A percentile compares a stretch with the other conserved stretches of the same genome.
These are phyloP conservation scores for Caenorhabditis afra DNA, from an alignment of 2,888 invertebrate genomes.

Conservation along the genomic window DNA sequence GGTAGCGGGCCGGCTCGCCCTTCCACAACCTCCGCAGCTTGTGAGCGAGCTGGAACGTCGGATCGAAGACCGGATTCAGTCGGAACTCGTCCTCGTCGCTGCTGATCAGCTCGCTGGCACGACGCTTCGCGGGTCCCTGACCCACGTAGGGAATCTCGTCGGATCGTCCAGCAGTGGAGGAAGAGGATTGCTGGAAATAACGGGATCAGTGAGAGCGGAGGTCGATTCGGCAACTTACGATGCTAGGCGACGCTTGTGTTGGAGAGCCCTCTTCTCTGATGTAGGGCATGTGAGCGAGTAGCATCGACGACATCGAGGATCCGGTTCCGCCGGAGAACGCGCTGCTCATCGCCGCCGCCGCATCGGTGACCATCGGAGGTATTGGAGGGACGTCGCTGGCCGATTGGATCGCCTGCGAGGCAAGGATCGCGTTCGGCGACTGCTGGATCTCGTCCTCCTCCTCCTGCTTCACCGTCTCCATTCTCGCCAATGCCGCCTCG, in stretches of 20 bases:
- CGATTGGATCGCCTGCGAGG: slow-evolving; percentile 19
- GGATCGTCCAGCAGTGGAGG: no score
- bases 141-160: no score
- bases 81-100: slow-evolving; percentile 1
- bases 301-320: no score
- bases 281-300: no score
- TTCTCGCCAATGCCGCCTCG: slow-evolving; percentile 26
- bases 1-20: slow-evolving; percentile 23
- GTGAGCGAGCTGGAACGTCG: slow-evolving; percentile 33
- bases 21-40: slow-evolving; percentile 37
- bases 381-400: background rate
- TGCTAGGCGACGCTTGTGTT: no score
- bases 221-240: no score
- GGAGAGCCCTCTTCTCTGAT: no score
- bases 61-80: slow-evolving; percentile 30
- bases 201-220: background rate
- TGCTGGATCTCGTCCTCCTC: slow-evolving; percentile 7
- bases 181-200: background rate
- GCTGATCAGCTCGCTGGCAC: background rate
- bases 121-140: background rate
- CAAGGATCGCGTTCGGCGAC: slow-evolving; percentile 7
- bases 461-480: slow-evolving; percentile 7
- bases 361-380: no score
- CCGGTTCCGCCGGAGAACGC: no score
- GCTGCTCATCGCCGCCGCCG: no score